Percentiles rank a stretch among this genome's conserved stretches.
Conservation (phyloP, 2,113 vertebrate genomes). For the Ictidomys tridecemlineatus region DNA sequence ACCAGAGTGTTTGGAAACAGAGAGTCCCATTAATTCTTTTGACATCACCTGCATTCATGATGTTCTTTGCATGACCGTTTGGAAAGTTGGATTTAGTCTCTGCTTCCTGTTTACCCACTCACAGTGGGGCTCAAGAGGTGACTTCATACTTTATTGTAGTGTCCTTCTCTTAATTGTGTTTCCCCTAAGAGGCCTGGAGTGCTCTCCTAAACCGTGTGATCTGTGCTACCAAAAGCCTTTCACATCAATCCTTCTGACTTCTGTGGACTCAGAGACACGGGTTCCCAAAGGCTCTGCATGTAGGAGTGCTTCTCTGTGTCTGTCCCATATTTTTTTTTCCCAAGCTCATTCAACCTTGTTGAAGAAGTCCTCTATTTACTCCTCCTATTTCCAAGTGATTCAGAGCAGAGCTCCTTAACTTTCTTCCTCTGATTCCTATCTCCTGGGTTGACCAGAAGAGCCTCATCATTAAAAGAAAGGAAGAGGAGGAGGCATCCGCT, state of each 20-base stretch:
- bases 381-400: conserved; percentile 9
- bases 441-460: neutral
- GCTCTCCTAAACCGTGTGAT: neutral
- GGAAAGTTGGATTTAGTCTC: neutral
- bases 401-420: neutral
- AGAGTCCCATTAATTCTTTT: neutral
- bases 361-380: neutral
- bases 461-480: neutral
- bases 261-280: neutral
- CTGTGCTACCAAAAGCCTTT: neutral
- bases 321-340: neutral
- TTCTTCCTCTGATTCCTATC: neutral
- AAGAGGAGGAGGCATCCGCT: neutral
- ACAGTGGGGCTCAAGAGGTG: neutral
- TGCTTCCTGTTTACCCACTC: neutral
- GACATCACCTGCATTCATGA: neutral
- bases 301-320: neutral
- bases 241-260: neutral
- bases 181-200: neutral
- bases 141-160: neutral
- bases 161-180: neutral
- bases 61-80: neutral
- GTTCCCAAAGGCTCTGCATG: neutral
- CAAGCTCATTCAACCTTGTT: neutral
- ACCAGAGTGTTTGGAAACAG: neutral